These are phyloP conservation scores for Pantala flavescens DNA, from an alignment of 1,140 invertebrate genomes.

Conservation along the genomic window DNA sequence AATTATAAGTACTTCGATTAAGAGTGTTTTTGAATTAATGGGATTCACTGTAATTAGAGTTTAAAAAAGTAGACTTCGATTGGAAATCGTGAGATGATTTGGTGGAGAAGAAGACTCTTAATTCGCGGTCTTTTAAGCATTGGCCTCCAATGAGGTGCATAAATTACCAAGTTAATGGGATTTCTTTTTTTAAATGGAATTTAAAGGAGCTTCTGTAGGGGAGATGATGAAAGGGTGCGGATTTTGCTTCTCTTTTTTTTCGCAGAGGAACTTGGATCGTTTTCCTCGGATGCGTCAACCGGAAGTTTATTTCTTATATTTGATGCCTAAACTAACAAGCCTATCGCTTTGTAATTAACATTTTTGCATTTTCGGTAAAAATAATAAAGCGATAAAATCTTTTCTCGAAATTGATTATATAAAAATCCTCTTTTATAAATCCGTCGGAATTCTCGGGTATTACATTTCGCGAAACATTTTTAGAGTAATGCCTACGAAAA, in stretches of 20 bases:
- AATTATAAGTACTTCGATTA: no score
- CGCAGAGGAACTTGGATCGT: background rate
- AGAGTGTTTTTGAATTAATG: no score
- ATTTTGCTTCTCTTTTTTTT: background rate
- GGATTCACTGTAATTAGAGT: no score
- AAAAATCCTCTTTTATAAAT: background rate
- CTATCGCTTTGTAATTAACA: background rate
- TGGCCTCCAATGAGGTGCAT: conserved; percentile 21
- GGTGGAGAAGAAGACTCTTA: background rate
- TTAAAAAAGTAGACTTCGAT: no score
- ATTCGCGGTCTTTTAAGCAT: conserved; percentile 1
- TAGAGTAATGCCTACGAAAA: background rate
- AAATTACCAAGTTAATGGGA: conserved; percentile 24
- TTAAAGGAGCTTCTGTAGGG: background rate
- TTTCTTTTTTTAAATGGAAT: conserved; percentile 17
- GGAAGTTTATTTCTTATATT: background rate
- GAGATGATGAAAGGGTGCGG: background rate
- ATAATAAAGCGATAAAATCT: background rate
- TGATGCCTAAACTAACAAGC: background rate
- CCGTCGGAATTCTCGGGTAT: background rate
- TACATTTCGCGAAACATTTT: conserved; percentile 10
- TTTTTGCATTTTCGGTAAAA: background rate
- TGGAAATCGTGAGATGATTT: background rate
- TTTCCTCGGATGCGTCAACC: background rate
- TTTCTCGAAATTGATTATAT: background rate